Base-by-base conservation (phyloP, 1,140 invertebrate genomes). In the Plutomurus gul region DNA sequence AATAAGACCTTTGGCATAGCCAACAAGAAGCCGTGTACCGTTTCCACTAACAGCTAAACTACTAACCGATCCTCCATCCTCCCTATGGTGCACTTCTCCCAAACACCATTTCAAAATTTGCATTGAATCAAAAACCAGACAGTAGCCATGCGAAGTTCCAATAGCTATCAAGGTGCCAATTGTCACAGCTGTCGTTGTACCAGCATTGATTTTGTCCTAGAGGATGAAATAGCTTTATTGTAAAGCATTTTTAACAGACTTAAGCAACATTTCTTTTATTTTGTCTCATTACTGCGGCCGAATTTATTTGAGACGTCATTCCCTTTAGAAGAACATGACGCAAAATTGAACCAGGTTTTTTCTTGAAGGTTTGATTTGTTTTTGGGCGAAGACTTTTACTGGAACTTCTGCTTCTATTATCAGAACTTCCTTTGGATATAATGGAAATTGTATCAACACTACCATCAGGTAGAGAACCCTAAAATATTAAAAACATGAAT, bases 121-220 rank as follows among this genome's bases (percentile, higher is more conserved):
- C 27, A 91, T 90, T 3, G 89, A 88, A 89, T 96, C 95, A 89
- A 98, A 98, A 73, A 95, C 92, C 16, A 98, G 87, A 74, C 97
- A 90, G 78, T 96, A 90, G 22, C 96, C 96, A 87, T 97, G 95
- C 43, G 95, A 96, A 46, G 96, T 98, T 39, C 97, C 96, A 60
- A 98, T 91, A 20, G 93, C 94, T 81, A 97, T 92, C 84, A 94
- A 90, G 60, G 92, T 91, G 1, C 91, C 90, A 73, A 93, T 92
- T 43, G 93, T 93, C 27, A 93, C 89, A 22, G 94, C 91, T 83
- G 95, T 96, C 2, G 96, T 94, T 75, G 93, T 89, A 25, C 96
- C 96, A 74, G 95, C 94, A 88, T 95, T 93, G 22, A 96, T 93
- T 81, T 94, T 90, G 83, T 97, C 95, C 93, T 94, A 83, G 43